Percentiles rank a stretch among this genome's conserved stretches.
Evolutionary conservation across 2,888 invertebrate species (phyloP).

Genomic region (Trachelus troglodyta): DNA sequence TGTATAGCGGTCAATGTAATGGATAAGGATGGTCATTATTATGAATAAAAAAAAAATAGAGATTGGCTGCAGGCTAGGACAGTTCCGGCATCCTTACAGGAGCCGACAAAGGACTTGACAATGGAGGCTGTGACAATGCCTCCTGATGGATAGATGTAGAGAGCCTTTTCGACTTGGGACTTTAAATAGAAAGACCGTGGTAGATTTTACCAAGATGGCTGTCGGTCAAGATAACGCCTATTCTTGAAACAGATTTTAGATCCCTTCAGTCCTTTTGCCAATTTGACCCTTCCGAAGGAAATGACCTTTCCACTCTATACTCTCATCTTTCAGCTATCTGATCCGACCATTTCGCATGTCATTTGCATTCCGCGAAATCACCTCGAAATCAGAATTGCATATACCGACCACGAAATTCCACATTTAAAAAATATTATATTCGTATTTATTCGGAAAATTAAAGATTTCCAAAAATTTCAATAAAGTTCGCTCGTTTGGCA

Average conservation of each 20-base stretch:
- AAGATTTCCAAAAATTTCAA: background rate
- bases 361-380: background rate
- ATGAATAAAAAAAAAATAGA: background rate
- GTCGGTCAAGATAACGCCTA: background rate
- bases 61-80: background rate
- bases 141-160: background rate
- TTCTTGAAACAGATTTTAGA: background rate
- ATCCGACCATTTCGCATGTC: background rate
- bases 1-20: no score
- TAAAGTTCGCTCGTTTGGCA: background rate
- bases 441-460: background rate
- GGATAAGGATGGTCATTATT: no score
- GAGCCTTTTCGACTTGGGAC: background rate
- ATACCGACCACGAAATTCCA: background rate
- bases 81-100: background rate
- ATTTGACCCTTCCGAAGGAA: background rate
- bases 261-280: background rate
- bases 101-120: background rate
- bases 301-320: background rate
- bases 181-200: background rate
- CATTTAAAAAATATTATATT: no score
- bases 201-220: background rate
- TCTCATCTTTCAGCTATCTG: background rate
- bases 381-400: background rate
- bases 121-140: background rate